These are phyloP conservation scores for Manduca sexta DNA, from an alignment of 1,140 invertebrate species.

Conservation along the genomic window DNA sequence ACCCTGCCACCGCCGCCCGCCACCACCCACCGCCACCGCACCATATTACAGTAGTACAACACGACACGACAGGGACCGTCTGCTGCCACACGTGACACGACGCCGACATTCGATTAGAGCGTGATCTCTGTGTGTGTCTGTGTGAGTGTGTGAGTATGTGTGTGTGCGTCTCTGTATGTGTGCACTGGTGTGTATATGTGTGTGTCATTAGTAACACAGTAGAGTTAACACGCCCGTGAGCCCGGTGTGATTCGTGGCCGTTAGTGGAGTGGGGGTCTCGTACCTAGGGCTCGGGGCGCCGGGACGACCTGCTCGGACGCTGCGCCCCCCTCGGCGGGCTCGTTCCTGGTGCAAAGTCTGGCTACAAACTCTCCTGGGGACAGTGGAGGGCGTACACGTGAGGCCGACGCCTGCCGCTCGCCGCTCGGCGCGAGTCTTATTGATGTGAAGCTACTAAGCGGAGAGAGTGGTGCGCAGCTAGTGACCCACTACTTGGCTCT, in stretches of 20 bases:
- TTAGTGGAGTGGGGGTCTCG: conserved; percentile 34
- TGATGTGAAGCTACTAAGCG: conserved; percentile 40
- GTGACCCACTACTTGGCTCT: conserved; percentile 43
- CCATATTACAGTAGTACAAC: background rate
- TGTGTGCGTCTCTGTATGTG: background rate
- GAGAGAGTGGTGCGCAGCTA: conserved; percentile 38
- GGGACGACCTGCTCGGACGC: conserved; percentile 29
- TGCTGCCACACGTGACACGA: background rate
- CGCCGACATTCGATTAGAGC: background rate
- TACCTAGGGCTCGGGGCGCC: conserved; percentile 41
- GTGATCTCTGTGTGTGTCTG: conserved; percentile 1
- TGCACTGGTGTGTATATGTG: background rate
- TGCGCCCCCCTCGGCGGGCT: conserved; percentile 21
- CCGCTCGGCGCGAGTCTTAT: background rate
- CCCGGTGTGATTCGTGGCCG: conserved; percentile 4
- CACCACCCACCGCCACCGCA: conserved; percentile 11
- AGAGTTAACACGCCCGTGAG: too few relatives aligned
- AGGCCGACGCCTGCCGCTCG: conserved; percentile 1
- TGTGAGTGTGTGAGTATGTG: background rate
- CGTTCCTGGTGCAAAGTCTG: conserved; percentile 50
- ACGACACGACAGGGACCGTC: background rate
- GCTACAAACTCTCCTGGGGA: conserved; percentile 58
- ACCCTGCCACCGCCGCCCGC: conserved; percentile 24
- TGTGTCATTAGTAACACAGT: too few relatives aligned
- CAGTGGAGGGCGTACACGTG: conserved; percentile 12